Evolutionary conservation across 2,888 invertebrate species (phyloP).

Genomic region (Leucophenga maculata): DNA sequence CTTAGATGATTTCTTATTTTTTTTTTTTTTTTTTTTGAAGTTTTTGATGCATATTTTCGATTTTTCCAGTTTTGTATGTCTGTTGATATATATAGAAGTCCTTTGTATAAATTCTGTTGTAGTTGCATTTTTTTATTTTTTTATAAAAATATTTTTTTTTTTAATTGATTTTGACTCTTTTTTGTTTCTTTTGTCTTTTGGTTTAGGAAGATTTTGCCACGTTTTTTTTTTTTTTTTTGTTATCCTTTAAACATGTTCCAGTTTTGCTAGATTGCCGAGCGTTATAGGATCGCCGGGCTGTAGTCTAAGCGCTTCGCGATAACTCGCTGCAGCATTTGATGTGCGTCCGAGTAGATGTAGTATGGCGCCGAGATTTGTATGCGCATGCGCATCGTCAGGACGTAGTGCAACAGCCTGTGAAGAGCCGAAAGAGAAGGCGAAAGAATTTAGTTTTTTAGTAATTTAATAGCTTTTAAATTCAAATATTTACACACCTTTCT

Average conservation of each 20-base stretch:
- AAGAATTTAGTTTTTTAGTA: background rate
- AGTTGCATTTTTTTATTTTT: conserved; percentile 43
- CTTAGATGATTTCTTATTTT: background rate
- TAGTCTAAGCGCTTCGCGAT: conserved; percentile 86
- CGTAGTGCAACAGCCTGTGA: conserved; percentile 72
- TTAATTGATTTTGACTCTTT: conserved; percentile 25
- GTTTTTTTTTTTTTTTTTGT: background rate
- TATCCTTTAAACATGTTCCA: conserved; percentile 69
- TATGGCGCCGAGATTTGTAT: conserved; percentile 96
- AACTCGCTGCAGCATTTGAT: conserved; percentile 88
- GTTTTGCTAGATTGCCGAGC: conserved; percentile 88
- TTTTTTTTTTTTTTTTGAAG: conserved; percentile 8
- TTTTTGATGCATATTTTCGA: conserved; percentile 16
- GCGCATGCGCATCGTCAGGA: conserved; percentile 87
- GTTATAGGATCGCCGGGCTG: conserved; percentile 93
- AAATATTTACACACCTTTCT: no score
- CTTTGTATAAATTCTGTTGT: conserved; percentile 65
- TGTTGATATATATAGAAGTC: conserved; percentile 61
- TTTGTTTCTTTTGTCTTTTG: conserved; percentile 12
- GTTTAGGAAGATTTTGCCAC: conserved; percentile 34
- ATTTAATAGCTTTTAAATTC: no score
- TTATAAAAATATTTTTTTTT: conserved; percentile 61
- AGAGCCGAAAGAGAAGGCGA: background rate
- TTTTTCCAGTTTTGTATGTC: conserved; percentile 43
- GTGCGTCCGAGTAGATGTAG: conserved; percentile 94